Evolutionary conservation across 2,113 vertebrate species (phyloP).

Genomic region (Campylomormyrus numenius): DNA sequence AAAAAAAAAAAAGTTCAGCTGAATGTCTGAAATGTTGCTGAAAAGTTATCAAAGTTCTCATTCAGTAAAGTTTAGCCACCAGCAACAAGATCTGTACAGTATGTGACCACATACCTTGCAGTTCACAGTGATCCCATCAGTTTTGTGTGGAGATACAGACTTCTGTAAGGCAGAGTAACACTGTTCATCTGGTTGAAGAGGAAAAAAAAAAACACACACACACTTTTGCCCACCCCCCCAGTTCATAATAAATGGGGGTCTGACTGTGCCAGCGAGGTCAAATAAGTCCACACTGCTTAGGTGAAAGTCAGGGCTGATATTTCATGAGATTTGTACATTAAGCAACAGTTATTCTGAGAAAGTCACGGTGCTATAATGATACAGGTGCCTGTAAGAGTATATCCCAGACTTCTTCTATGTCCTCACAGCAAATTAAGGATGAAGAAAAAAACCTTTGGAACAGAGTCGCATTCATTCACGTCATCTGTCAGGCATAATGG

Average conservation of each 20-base stretch:
- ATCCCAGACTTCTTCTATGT: not conserved
- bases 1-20: not conserved
- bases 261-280: not conserved
- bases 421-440: not conserved
- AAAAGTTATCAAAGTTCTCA: not conserved
- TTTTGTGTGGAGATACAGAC: not conserved
- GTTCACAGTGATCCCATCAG: not conserved
- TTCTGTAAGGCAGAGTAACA: not conserved
- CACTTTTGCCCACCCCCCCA: not conserved
- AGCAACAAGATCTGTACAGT: not conserved
- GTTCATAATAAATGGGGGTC: not conserved
- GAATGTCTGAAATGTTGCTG: not conserved
- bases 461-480: constrained; percentile 42
- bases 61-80: not conserved
- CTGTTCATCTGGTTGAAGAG: not conserved
- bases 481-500: constrained; percentile 46
- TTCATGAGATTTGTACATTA: not conserved
- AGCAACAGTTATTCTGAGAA: not conserved
- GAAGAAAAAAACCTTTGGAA: constrained; percentile 29
- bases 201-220: not conserved
- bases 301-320: not conserved
- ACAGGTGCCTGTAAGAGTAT: not conserved
- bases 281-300: not conserved
- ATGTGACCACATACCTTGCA: not conserved
- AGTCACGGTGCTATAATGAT: not conserved